Conservation (phyloP, 2,797 vertebrate genomes). For the Kryptopterus vitreolus region DNA sequence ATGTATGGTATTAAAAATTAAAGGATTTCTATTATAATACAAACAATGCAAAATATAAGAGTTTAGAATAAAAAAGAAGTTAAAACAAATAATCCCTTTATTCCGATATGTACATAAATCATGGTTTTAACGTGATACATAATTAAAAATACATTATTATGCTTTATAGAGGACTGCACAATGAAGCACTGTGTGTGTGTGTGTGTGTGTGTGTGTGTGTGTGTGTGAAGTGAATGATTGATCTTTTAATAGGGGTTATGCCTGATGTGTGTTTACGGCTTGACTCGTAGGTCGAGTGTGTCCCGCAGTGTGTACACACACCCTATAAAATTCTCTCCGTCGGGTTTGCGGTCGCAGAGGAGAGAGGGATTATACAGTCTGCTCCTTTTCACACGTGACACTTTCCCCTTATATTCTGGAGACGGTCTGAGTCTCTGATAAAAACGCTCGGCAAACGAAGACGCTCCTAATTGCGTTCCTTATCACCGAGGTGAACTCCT, state of each 20-base stretch:
- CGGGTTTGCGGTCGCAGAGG: background rate
- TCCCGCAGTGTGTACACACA: background rate
- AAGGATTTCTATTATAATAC: no score
- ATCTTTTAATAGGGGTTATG: background rate
- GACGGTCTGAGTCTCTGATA: slow-evolving; percentile 24
- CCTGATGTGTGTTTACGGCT: slow-evolving; percentile 11
- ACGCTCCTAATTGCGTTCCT: slow-evolving; percentile 32
- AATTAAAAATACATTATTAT: background rate
- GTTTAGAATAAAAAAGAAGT: no score
- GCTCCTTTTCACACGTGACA: slow-evolving; percentile 2
- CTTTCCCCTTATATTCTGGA: background rate
- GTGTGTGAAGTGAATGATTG: background rate
- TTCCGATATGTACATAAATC: background rate
- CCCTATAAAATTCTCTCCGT: background rate
- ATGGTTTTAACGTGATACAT: background rate
- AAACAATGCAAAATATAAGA: no score
- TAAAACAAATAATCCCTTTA: no score
- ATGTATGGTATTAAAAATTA: background rate
- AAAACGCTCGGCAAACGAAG: slow-evolving; percentile 7
- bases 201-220: background rate
- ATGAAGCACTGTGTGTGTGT: background rate
- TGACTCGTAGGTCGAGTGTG: background rate
- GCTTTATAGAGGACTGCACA: background rate
- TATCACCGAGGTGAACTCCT: slow-evolving; percentile 22
- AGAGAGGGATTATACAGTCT: background rate